Conservation (phyloP, 2,797 vertebrate genomes). For the Pangasius krempfi region DNA sequence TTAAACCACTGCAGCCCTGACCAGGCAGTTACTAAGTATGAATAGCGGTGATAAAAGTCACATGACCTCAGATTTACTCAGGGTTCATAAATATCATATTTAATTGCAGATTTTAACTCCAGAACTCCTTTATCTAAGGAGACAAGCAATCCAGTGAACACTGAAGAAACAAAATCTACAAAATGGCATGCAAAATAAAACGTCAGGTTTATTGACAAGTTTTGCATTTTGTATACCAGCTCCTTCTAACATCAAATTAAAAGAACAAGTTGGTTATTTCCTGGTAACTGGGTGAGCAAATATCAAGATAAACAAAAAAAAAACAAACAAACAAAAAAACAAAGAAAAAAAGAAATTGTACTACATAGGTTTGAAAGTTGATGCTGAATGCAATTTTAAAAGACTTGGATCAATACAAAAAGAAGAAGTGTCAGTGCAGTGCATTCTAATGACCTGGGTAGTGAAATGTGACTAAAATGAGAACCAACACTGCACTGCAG, state of each 20-base stretch:
- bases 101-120: neutral
- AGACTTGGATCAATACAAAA: constrained; percentile 5
- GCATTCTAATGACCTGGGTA: constrained; percentile 1
- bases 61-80: neutral
- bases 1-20: neutral
- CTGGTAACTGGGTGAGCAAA: neutral
- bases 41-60: neutral
- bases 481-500: neutral
- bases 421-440: constrained; percentile 28
- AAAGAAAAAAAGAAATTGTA: constrained; percentile 1
- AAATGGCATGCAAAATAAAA: constrained; percentile 10
- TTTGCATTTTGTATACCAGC: constrained; percentile 23
- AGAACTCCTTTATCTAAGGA: neutral
- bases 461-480: neutral
- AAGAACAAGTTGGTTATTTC: neutral
- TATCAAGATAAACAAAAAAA: too few species aligned
- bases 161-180: neutral
- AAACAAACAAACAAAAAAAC: too few species aligned
- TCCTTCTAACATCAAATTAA: neutral
- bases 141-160: neutral
- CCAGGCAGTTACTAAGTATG: neutral
- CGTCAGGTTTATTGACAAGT: constrained; percentile 54
- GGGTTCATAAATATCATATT: neutral
- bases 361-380: neutral
- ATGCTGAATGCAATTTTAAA: neutral